A percentile compares a stretch with the other conserved stretches of the same genome.
Conservation (phyloP, 2,797 vertebrate species). For the Spondyliosoma cantharus region DNA sequence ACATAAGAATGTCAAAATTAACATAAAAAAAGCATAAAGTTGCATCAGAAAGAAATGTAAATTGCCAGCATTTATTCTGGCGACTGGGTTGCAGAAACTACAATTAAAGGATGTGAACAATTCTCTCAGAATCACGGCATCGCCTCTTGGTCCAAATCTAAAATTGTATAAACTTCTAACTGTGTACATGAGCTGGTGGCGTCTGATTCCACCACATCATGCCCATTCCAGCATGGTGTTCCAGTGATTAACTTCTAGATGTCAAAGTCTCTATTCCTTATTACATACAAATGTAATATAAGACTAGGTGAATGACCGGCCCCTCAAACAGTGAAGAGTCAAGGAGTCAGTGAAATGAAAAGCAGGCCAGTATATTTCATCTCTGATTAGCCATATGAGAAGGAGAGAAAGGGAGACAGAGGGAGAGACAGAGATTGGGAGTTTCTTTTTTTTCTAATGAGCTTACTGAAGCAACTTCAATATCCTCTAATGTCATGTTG, state of each 20-base stretch:
- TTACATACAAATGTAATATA: conserved; percentile 60
- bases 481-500: conserved; percentile 86
- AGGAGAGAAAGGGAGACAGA: conserved; percentile 43
- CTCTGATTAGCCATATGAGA: conserved; percentile 71
- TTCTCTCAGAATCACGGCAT: background rate
- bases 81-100: background rate
- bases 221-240: conserved; percentile 25
- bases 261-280: conserved; percentile 41
- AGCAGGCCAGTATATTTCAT: conserved; percentile 76
- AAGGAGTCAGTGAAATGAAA: conserved; percentile 71
- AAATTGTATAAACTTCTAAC: background rate
- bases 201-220: conserved; percentile 25
- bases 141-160: background rate
- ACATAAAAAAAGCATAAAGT: too few relatives aligned
- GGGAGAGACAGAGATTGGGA: conserved; percentile 63
- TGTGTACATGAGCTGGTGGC: conserved; percentile 13
- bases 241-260: conserved; percentile 51
- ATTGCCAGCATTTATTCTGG: too few relatives aligned
- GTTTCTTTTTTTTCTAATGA: conserved; percentile 75
- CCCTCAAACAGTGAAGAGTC: conserved; percentile 55
- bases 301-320: conserved; percentile 56
- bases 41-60: too few relatives aligned
- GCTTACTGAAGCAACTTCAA: conserved; percentile 84
- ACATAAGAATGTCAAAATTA: too few relatives aligned
- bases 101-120: background rate